Evolutionary conservation across 1,140 invertebrate species (phyloP).

Genomic region (Saxidomus purpurata): DNA sequence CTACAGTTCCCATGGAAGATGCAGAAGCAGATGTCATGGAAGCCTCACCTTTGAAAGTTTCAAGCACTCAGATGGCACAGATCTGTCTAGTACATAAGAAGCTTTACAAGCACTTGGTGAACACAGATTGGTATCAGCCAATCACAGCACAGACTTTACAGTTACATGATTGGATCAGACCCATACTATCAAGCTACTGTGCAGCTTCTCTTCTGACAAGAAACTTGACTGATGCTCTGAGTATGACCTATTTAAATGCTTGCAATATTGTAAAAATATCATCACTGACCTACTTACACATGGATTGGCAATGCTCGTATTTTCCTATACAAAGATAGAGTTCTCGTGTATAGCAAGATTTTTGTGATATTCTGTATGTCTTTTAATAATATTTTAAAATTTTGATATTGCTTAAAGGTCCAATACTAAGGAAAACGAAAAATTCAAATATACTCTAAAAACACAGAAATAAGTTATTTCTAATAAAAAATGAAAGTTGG

Average conservation of each 20-base stretch:
- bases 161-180: conserved; percentile 68
- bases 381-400: too few relatives aligned
- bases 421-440: too few relatives aligned
- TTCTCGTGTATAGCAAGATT: too few relatives aligned
- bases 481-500: too few relatives aligned
- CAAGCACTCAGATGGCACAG: conserved; percentile 81
- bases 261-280: too few relatives aligned
- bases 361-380: too few relatives aligned
- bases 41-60: conserved; percentile 70
- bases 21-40: conserved; percentile 61
- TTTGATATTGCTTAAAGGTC: too few relatives aligned
- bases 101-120: conserved; percentile 75
- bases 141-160: conserved; percentile 15
- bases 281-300: too few relatives aligned
- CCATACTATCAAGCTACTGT: conserved; percentile 75
- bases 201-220: conserved; percentile 71
- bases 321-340: too few relatives aligned
- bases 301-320: too few relatives aligned
- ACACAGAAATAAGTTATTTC: too few relatives aligned
- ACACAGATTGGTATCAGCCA: conserved; percentile 77
- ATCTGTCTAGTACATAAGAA: conserved; percentile 79
- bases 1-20: conserved; percentile 20
- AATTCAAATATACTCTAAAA: too few relatives aligned
- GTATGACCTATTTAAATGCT: conserved; percentile 71
- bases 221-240: conserved; percentile 60